Evolutionary conservation across 2,113 vertebrate species (phyloP), one percentile per base, ranked within the genome.

Genomic region (Dipodomys ordii): DNA sequence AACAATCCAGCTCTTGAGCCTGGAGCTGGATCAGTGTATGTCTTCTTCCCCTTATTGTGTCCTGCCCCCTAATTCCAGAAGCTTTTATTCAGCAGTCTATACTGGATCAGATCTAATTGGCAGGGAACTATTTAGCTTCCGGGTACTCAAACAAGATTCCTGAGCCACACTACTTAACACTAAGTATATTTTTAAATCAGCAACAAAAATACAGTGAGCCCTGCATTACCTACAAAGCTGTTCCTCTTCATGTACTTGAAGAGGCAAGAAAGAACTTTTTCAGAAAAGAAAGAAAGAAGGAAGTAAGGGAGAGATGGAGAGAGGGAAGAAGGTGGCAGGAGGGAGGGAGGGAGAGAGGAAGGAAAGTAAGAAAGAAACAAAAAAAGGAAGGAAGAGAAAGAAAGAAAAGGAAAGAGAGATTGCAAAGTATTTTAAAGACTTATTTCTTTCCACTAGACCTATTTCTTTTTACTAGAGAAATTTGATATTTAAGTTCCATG

Each of bases 391-490:
- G 53, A 57, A 57, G 15, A 13, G 15, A 57, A 57, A 22, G 53
- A 57, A 57, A 16, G 53, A 16, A 57, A 32, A 32, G 23, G 77
- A 71, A 20, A 15, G 30, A 19, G 28, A 15, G 7, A 53, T 10
- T 44, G 28, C 62, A 53, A 88, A 27, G 6, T 71, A 7, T 27
- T 90, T 93, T 5, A 49, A 39, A 39, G 11, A 35, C 0, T 0
- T 73, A 69, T 84, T 81, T 84, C 15, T 87, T 88, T 69, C 73
- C 87, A n/a, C 62, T 95, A n/a, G 11, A 35, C 0, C 1, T 73
- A 69, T 84, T 81, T 84, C 15, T 87, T 88, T 69, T 78, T 90
- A n/a, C 62, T 95, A n/a, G 32, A 68, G 32, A 94, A 90, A 84
- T 68, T 77, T 62, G 53, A 57, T 57, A 49, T 49, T 49, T 49